Evolutionary conservation across 2,888 invertebrate species (phyloP).

Genomic region (Sinodicranocentrus sp.): DNA sequence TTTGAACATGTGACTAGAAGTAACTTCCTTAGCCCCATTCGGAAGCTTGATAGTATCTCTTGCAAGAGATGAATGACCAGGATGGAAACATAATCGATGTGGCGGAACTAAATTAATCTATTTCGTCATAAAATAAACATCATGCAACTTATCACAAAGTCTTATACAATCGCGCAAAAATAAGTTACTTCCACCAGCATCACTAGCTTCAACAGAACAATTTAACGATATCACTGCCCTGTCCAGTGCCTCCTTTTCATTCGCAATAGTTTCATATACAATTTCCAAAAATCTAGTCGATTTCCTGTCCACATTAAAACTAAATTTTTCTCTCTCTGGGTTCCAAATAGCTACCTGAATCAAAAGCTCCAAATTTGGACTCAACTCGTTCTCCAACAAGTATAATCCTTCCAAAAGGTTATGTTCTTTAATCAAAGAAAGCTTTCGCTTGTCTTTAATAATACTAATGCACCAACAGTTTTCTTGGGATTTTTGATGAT

Average conservation of each 20-base stretch:
- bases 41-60: conserved; percentile 77
- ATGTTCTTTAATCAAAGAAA: conserved; percentile 49
- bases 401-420: conserved; percentile 53
- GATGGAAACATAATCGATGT: conserved; percentile 92
- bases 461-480: conserved; percentile 17
- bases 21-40: conserved; percentile 81
- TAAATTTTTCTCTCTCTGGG: conserved; percentile 46
- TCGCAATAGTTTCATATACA: conserved; percentile 26
- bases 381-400: conserved; percentile 68
- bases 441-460: conserved; percentile 61
- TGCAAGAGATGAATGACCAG: conserved; percentile 86
- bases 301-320: conserved; percentile 35
- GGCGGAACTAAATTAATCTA: conserved; percentile 78
- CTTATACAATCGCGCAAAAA: conserved; percentile 48
- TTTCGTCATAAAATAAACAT: conserved; percentile 11
- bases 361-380: conserved; percentile 69
- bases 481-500: neutral
- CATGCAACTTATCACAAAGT: conserved; percentile 45
- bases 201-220: conserved; percentile 2
- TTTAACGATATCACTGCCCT: conserved; percentile 7
- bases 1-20: conserved; percentile 87
- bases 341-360: conserved; percentile 65
- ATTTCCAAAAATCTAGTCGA: conserved; percentile 28
- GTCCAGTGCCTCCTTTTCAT: conserved; percentile 27
- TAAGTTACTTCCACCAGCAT: neutral